These are phyloP conservation scores for Ceuthmochares aereus DNA, from an alignment of 2,113 vertebrate species.

Conservation along the genomic window DNA sequence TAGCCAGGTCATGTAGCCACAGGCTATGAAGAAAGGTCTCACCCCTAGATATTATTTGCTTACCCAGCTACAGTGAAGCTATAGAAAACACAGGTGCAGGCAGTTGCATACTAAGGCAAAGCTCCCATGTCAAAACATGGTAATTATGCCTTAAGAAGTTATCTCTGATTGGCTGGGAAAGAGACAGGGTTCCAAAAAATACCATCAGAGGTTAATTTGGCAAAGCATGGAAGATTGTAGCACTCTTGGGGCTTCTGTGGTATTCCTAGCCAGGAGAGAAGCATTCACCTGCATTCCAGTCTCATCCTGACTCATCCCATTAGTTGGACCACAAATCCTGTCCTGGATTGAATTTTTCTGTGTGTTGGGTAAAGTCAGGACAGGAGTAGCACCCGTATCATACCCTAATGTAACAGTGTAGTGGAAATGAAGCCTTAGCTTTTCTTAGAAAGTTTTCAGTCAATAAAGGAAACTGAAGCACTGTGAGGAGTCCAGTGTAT, in stretches of 20 bases:
- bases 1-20: conserved; percentile 45
- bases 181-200: not conserved
- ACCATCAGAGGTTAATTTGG: not conserved
- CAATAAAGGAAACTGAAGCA: not conserved
- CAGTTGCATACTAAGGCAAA: not conserved
- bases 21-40: conserved; percentile 47
- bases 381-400: not conserved
- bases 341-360: not conserved
- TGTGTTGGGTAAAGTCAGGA: not conserved
- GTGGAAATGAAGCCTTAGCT: not conserved
- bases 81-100: conserved; percentile 68
- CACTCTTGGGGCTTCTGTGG: not conserved
- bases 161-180: not conserved
- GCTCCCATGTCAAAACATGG: not conserved
- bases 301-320: not conserved
- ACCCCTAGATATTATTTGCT: conserved; percentile 20
- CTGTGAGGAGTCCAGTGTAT: not conserved
- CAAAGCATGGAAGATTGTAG: not conserved
- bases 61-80: conserved; percentile 43
- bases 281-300: not conserved
- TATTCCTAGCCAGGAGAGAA: not conserved
- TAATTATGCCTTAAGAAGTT: conserved; percentile 20
- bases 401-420: not conserved
- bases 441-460: not conserved
- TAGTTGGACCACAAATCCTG: not conserved